Conservation (phyloP, 2,797 vertebrate genomes). For the Limnodromus scolopaceus region DNA sequence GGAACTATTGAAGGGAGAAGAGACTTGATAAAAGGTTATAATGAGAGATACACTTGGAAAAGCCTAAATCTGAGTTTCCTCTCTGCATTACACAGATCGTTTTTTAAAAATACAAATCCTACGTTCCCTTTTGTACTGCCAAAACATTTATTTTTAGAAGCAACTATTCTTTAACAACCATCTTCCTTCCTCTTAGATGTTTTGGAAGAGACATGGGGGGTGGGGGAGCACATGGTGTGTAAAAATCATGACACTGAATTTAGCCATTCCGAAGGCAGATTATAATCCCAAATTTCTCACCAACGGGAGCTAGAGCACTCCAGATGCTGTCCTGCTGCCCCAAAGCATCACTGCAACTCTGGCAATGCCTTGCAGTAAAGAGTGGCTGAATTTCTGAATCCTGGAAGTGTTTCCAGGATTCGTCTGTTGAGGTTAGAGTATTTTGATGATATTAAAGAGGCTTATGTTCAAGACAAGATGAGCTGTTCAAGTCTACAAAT, state of each 20-base stretch:
- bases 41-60: background rate
- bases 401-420: background rate
- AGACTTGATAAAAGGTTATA: background rate
- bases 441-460: background rate
- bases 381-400: background rate
- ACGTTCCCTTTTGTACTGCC: background rate
- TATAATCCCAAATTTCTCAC: background rate
- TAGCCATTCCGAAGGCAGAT: background rate
- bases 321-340: background rate
- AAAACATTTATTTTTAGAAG: conserved; percentile 30
- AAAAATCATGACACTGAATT: background rate
- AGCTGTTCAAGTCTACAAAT: background rate
- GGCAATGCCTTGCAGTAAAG: background rate
- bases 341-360: background rate
- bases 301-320: background rate
- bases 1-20: background rate
- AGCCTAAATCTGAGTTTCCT: background rate
- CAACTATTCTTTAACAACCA: background rate
- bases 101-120: background rate
- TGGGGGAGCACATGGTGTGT: background rate
- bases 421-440: background rate
- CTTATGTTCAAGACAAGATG: background rate
- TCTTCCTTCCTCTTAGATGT: background rate
- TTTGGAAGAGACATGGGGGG: background rate
- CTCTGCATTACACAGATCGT: background rate